phyloP scores from a whole-genome alignment of 1,140 invertebrate species.

The Ectropis grisescens region DNA sequence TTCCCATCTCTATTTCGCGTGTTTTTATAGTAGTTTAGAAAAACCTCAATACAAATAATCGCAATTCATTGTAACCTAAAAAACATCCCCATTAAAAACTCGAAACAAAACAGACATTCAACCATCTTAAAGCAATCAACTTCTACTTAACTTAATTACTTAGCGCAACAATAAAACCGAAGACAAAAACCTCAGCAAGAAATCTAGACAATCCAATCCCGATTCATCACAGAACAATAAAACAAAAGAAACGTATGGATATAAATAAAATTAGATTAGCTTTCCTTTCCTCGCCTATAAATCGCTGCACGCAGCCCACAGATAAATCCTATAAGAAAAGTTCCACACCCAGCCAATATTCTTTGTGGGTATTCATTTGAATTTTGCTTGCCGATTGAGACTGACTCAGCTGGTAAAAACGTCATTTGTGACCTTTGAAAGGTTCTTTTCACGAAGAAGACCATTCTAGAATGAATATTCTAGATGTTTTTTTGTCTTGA shows the following conservation, averaged over 20 bases:
- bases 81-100: too few species aligned
- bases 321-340: conserved; percentile 41
- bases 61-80: too few species aligned
- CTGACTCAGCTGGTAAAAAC: conserved; percentile 36
- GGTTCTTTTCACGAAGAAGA: conserved; percentile 8
- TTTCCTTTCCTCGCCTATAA: conserved; percentile 7
- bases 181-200: not conserved
- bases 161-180: not conserved
- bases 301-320: conserved; percentile 19
- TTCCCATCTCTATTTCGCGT: too few species aligned
- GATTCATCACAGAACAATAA: too few species aligned
- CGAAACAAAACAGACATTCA: too few species aligned
- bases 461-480: not conserved
- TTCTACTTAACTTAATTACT: not conserved
- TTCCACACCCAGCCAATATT: too few species aligned
- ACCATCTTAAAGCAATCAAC: not conserved
- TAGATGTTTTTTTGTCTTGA: too few species aligned
- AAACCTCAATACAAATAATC: too few species aligned
- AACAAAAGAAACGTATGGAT: not conserved
- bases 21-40: too few species aligned
- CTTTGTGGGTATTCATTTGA: too few species aligned
- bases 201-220: not conserved
- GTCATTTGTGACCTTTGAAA: conserved; percentile 32
- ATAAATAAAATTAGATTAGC: not conserved
- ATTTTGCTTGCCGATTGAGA: conserved; percentile 25